Evolutionary conservation across 2,888 invertebrate genomes (phyloP).

Genomic region (Agrotis exclamationis): DNA sequence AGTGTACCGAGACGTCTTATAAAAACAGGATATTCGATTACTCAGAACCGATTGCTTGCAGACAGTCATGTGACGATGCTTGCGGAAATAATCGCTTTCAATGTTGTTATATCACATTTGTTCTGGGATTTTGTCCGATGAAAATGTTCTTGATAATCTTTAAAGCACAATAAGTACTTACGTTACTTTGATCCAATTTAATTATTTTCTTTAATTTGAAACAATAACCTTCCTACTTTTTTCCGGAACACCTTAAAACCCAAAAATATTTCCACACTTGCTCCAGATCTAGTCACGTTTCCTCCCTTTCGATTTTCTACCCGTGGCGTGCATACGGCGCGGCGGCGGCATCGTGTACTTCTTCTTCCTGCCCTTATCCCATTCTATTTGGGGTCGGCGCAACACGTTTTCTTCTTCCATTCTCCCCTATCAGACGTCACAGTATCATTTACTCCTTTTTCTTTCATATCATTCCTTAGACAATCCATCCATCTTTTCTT

Average conservation of each 20-base stretch:
- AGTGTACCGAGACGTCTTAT: slow-evolving; percentile 24
- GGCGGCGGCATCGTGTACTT: too few relatives aligned
- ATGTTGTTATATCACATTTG: not conserved
- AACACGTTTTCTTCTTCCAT: too few relatives aligned
- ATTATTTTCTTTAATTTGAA: too few relatives aligned
- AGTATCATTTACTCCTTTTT: too few relatives aligned
- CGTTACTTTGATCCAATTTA: not conserved
- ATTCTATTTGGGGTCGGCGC: too few relatives aligned
- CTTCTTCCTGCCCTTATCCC: too few relatives aligned
- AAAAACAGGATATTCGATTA: slow-evolving; percentile 56
- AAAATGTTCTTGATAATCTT: too few relatives aligned
- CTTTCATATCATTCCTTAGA: too few relatives aligned
- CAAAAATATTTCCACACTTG: slow-evolving; percentile 21
- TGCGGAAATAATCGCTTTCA: slow-evolving; percentile 11
- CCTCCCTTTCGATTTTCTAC: slow-evolving; percentile 11
- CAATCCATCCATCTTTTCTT: too few relatives aligned
- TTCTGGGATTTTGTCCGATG: not conserved
- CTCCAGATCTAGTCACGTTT: slow-evolving; percentile 29
- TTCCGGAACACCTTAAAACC: too few relatives aligned
- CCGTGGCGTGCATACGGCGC: slow-evolving; percentile 41
- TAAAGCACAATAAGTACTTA: not conserved
- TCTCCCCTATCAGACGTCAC: too few relatives aligned
- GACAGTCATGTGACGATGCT: slow-evolving; percentile 17
- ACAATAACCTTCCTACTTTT: too few relatives aligned
- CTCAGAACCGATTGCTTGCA: slow-evolving; percentile 40